These are phyloP conservation scores for Aurelia aurita complex sp. Pacific DNA, from an alignment of 30 jellyfish, hydroid and myxozoan species.

Conservation along the genomic window DNA sequence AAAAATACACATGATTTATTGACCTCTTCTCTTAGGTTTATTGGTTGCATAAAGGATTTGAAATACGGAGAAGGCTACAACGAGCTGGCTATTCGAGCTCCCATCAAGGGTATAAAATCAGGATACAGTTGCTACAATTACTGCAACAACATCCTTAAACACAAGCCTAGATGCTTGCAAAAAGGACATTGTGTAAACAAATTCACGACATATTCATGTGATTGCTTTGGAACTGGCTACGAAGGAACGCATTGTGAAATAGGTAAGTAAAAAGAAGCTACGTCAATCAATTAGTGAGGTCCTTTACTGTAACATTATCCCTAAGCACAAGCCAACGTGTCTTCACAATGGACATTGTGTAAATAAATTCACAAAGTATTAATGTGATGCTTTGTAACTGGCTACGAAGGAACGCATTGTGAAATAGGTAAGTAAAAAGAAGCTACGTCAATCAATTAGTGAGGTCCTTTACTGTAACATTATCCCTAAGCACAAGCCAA, in stretches of 20 bases:
- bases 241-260: slow-evolving; percentile 25
- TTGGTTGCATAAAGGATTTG: slow-evolving; percentile 63
- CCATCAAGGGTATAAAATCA: slow-evolving; percentile 12
- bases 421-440: slow-evolving; percentile 10
- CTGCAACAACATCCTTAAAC: slow-evolving; percentile 18
- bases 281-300: too few species aligned
- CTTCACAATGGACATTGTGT: slow-evolving; percentile 20
- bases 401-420: slow-evolving; percentile 29
- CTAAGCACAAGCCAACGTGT: neutral
- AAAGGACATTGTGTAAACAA: slow-evolving; percentile 38
- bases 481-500: neutral
- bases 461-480: too few species aligned
- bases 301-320: too few species aligned
- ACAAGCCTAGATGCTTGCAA: slow-evolving; percentile 10
- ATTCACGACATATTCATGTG: slow-evolving; percentile 31
- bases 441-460: too few species aligned
- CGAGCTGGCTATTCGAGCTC: slow-evolving; percentile 5
- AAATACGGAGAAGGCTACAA: slow-evolving; percentile 55
- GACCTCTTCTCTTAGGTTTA: slow-evolving; percentile 5
- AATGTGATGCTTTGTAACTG: slow-evolving; percentile 66
- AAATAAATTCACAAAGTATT: slow-evolving; percentile 10
- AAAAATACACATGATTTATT: neutral
- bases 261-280: slow-evolving; percentile 1
- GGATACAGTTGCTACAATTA: slow-evolving; percentile 17
- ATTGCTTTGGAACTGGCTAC: slow-evolving; percentile 66